Evolutionary conservation across 2,888 invertebrate species (phyloP).

Genomic region (Gibbula magus): DNA sequence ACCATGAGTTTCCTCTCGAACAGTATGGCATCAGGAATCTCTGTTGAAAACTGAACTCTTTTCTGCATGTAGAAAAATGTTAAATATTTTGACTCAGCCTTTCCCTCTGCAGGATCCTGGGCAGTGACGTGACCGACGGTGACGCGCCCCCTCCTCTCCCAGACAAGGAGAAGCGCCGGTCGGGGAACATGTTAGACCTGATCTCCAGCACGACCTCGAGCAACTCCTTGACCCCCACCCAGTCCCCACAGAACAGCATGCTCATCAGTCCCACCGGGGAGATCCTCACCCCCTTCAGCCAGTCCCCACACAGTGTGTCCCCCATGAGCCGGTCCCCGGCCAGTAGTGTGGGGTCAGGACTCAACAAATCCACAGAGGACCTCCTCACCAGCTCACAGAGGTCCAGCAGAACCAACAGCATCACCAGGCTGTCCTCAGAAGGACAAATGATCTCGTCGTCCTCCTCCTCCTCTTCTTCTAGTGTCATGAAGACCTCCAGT

Average conservation of each 20-base stretch:
- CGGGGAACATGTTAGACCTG: constrained; percentile 53
- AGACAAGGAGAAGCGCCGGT: constrained; percentile 56
- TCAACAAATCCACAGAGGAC: constrained; percentile 84
- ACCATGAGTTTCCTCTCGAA: too few species aligned
- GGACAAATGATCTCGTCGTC: constrained; percentile 16
- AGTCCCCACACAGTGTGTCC: constrained; percentile 46
- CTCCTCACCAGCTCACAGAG: constrained; percentile 38
- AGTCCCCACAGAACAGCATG: constrained; percentile 40
- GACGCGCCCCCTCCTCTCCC: constrained; percentile 59
- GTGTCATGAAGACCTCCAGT: constrained; percentile 28
- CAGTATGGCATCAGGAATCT: too few species aligned
- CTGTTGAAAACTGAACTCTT: too few species aligned
- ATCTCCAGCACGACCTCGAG: constrained; percentile 41
- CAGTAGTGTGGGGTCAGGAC: constrained; percentile 90
- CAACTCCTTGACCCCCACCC: constrained; percentile 32
- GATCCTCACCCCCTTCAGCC: constrained; percentile 34
- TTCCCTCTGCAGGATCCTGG: neutral
- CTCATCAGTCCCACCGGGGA: constrained; percentile 37
- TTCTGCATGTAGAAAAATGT: too few species aligned
- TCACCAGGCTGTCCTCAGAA: constrained; percentile 46
- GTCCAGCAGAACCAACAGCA: constrained; percentile 30
- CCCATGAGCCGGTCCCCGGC: constrained; percentile 77
- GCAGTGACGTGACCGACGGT: constrained; percentile 26
- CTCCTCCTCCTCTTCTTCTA: constrained; percentile 25
- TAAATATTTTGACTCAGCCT: neutral